A percentile compares a stretch with the other conserved stretches of the same genome.
These are phyloP conservation scores for Sminthurides aquaticus DNA, from an alignment of 2,888 invertebrate species.

Conservation along the genomic window DNA sequence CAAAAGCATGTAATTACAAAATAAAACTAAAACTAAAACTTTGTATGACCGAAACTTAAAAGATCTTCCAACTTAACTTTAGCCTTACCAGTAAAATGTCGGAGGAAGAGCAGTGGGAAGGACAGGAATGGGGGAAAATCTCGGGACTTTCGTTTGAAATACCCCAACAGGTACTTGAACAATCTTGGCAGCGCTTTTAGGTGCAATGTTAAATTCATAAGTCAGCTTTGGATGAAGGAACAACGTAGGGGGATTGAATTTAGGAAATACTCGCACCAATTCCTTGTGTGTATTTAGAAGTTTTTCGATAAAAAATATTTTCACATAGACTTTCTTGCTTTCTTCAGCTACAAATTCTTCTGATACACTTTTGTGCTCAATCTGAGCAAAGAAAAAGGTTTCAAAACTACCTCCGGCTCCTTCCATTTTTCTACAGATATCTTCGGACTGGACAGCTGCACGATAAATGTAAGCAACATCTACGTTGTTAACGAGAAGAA, in stretches of 20 bases:
- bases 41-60: background rate
- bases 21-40: background rate
- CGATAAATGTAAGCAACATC: slow-evolving; percentile 25
- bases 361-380: background rate
- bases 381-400: background rate
- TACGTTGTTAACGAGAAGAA: slow-evolving; percentile 30
- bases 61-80: too few relatives aligned
- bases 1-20: too few relatives aligned
- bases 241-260: slow-evolving; percentile 30
- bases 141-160: background rate
- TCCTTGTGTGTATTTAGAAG: slow-evolving; percentile 14
- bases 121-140: background rate
- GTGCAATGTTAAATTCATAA: slow-evolving; percentile 12
- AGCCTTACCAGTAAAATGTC: background rate
- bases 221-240: slow-evolving; percentile 32
- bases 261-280: slow-evolving; percentile 15
- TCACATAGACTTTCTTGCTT: slow-evolving; percentile 10
- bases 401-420: background rate
- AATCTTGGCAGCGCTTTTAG: slow-evolving; percentile 26
- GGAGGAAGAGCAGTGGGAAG: background rate
- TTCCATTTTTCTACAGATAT: background rate
- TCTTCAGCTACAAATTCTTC: background rate
- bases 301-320: slow-evolving; percentile 33
- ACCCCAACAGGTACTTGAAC: slow-evolving; percentile 11
- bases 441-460: background rate